Evolutionary conservation across 2,888 invertebrate species (phyloP).

Genomic region (Balanococcus diminutus): DNA sequence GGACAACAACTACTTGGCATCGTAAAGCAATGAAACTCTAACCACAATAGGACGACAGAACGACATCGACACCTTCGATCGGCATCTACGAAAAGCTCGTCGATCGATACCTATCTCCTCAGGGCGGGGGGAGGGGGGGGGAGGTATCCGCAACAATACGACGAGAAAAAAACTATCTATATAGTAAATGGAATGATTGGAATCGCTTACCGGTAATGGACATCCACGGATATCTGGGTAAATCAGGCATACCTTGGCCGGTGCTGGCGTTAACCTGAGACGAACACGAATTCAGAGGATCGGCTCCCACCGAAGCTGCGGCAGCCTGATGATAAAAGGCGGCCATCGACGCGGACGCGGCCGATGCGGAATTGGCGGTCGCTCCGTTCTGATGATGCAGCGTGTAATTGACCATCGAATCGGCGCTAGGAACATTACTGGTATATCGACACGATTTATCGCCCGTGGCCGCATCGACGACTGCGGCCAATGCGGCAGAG

Average conservation of each 20-base stretch:
- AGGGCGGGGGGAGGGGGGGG: no score
- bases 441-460: conserved; percentile 83
- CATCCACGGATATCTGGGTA: conserved; percentile 96
- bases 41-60: background rate
- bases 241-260: conserved; percentile 87
- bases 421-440: conserved; percentile 69
- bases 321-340: conserved; percentile 90
- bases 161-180: background rate
- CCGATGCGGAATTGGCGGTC: conserved; percentile 74
- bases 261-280: conserved; percentile 72
- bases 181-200: background rate
- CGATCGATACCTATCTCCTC: no score
- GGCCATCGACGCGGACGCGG: conserved; percentile 69
- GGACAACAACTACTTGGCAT: background rate
- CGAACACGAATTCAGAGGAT: conserved; percentile 77
- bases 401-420: conserved; percentile 81
- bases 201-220: conserved; percentile 84
- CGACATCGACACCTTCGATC: no score
- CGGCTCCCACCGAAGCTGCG: conserved; percentile 76
- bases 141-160: background rate
- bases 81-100: no score
- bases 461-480: conserved; percentile 71
- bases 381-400: conserved; percentile 72
- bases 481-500: conserved; percentile 69
- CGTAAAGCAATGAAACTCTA: background rate